Base-by-base conservation (phyloP, 2,113 vertebrate species). In the Hippocampus comes region DNA sequence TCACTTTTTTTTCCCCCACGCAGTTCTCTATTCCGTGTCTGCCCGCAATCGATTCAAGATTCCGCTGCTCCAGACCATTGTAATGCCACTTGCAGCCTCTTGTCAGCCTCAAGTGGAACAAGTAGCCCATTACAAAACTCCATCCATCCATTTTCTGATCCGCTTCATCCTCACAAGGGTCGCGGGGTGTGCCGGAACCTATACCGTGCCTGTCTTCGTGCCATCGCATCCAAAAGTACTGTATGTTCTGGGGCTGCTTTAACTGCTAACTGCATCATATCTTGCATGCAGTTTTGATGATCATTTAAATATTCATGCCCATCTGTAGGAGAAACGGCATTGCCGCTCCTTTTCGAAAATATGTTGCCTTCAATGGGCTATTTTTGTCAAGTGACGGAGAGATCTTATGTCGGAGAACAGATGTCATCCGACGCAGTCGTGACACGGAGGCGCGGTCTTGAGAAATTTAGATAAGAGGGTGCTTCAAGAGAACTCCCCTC, bases 231-330 rank as follows among this genome's bases (percentile, higher is more conserved):
- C 34, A 6, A 38, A 38, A 38, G 34, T 38, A 38, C 34, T 38
- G 34, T 38, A 38, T 38, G 34, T 38, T 38, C 34, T 38, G 34
- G 34, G 5, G 34, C 34, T 38, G 34, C 34, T 38, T 2, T 3
- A 30, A 30, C 30, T 30, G 30, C 34, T 6, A 48, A 66, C 46
- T 46, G n/a, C 15, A 43, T 9, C 38, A 43, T 65, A 23, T 46
- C 63, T 8, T 21, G n/a, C n/a, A 38, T 38, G 34, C 34, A 46
- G 41, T 43, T 15, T 15, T 25, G n/a, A 66, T 14, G 21, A 23
- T 65, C 12, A 59, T 63, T 57, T 70, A 56, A 42, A 59, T 38
- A 68, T 55, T 53, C 14, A 68, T 34, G 48, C 9, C 30, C 57
- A 59, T 67, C 10, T 41, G 63, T 27, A 30, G 56, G n/a, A 30